phyloP scores from a whole-genome alignment of 2,888 invertebrate genomes.

The Nephrotoma flavescens region DNA sequence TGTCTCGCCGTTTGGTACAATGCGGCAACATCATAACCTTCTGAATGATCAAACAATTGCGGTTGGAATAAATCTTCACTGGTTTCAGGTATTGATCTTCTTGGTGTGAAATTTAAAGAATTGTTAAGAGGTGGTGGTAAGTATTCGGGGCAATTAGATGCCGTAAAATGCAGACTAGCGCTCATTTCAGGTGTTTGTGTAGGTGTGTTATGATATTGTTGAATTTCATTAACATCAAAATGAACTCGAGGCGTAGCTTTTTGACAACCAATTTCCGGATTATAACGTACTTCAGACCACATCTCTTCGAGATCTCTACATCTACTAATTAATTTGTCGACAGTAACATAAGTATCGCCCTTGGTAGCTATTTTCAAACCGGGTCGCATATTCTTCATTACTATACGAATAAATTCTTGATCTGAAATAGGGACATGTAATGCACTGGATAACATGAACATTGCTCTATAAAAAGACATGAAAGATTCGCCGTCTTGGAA shows the following conservation, averaged over 20 bases:
- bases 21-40: neutral
- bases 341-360: neutral
- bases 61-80: no score
- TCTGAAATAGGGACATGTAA: neutral
- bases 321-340: neutral
- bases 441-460: neutral
- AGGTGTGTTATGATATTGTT: neutral
- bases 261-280: neutral
- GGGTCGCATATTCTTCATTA: neutral
- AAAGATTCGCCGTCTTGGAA: neutral
- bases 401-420: neutral
- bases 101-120: no score
- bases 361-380: neutral
- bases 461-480: neutral
- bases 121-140: no score
- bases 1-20: no score
- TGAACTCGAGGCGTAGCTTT: neutral
- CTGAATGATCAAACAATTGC: neutral
- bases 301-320: neutral
- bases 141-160: no score
- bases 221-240: neutral
- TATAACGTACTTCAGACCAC: neutral
- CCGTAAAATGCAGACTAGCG: no score
- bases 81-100: no score
- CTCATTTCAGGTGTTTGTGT: no score